Evolutionary conservation across 1,140 invertebrate species (phyloP), one percentile per base, ranked within the genome.

Genomic region (Drosophila trapezifrons): DNA sequence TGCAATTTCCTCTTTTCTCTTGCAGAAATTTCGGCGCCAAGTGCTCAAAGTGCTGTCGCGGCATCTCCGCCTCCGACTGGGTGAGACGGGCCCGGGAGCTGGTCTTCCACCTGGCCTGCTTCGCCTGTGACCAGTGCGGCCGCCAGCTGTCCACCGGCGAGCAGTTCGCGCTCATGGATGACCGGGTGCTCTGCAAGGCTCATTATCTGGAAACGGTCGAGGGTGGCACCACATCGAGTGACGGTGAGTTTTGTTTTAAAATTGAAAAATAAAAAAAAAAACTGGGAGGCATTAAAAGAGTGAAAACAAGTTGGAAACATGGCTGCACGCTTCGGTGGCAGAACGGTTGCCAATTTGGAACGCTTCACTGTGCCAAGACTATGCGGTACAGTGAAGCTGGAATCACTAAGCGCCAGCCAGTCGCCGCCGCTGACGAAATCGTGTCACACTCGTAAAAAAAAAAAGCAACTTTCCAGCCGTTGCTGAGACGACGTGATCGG

Each of bases 101-200:
- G 91, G 97, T 99, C 17, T 99, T 99, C 93, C 99, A 99, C 93
- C 93, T 99, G 90, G 98, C 99, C 3, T 99, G 99, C 93, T 99
- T 99, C 93, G 97, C 98, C 8, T 99, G 99, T 92, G 98, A 99
- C 92, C 96, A 97, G 42, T 99, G 99, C 92, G 98, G 98, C 80
- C 94, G 98, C 27, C 99, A 99, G 92, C 93, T 99, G 35, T 98
- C 96, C 43, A 99, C 98, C 0, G 98, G 98, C 0, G 99, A 99
- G 92, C 98, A 99, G 93, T 99, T 99, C 93, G 98, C 98, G 3
- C 94, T 99, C 22, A 95, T 98, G 89, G 98, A 99, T 75, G 96
- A 97, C 87, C 93, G 97, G 77, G 95, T 99, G 45, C 94, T 99
- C 37, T 99, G 98, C 93, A 99, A 99, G 93, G 96, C 97, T 38